Percentiles rank a stretch among this genome's conserved stretches.
Conservation (phyloP, 1,140 invertebrate species). For the Heliconius eleuchia region DNA sequence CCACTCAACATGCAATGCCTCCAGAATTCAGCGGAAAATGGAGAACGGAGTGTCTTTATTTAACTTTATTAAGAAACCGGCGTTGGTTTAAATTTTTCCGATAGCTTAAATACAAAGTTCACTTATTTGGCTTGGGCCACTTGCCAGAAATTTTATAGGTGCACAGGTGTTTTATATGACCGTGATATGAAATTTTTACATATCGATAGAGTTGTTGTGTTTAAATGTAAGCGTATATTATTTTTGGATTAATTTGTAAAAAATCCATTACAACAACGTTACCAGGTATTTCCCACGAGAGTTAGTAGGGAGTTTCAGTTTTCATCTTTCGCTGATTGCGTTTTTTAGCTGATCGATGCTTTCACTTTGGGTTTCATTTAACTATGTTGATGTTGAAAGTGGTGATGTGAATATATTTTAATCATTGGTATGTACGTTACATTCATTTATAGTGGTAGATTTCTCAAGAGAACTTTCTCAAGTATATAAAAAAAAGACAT, state of each 20-base stretch:
- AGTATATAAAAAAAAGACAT: too few relatives aligned
- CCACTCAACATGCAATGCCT: too few relatives aligned
- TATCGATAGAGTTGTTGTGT: neutral
- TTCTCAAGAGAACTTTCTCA: too few relatives aligned
- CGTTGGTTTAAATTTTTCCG: neutral
- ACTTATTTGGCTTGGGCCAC: constrained; percentile 1
- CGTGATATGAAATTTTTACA: constrained; percentile 13
- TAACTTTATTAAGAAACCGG: neutral
- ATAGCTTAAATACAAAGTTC: neutral
- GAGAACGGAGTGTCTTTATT: too few relatives aligned
- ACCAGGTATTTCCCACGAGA: neutral
- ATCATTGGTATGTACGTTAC: too few relatives aligned
- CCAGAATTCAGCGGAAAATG: too few relatives aligned
- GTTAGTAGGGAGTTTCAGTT: neutral
- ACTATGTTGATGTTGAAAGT: neutral
- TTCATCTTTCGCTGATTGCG: neutral
- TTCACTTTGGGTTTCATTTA: neutral
- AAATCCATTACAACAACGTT: neutral
- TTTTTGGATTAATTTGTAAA: neutral
- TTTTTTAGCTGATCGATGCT: neutral
- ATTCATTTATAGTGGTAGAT: too few relatives aligned
- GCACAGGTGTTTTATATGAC: constrained; percentile 18
- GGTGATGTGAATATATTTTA: too few relatives aligned
- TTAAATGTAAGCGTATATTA: neutral
- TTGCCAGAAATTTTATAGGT: neutral